Evolutionary conservation across 2,113 vertebrate genomes (phyloP).

Genomic region (Lynx canadensis): DNA sequence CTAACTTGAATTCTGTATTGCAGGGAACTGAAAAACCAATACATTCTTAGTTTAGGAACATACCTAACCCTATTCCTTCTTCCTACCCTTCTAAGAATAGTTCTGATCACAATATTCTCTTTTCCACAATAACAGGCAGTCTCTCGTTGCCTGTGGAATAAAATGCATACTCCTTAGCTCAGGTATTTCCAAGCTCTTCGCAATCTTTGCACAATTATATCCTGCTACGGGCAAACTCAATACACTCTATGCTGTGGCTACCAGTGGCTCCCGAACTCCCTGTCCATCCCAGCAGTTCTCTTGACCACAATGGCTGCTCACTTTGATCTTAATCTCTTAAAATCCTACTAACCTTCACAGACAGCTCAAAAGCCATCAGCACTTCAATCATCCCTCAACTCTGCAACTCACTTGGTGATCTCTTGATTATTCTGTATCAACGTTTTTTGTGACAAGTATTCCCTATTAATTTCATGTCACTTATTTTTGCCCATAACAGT

Average conservation of each 20-base stretch:
- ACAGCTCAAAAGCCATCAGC: conserved; percentile 6
- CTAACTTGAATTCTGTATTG: conserved; percentile 52
- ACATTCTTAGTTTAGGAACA: conserved; percentile 65
- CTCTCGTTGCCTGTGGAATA: conserved; percentile 10
- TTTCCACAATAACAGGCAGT: conserved; percentile 36
- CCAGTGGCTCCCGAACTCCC: not conserved
- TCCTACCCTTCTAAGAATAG: conserved; percentile 33
- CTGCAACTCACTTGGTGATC: conserved; percentile 3
- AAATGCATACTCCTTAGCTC: conserved; percentile 35
- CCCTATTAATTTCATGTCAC: conserved; percentile 23
- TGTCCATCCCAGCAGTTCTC: conserved; percentile 1
- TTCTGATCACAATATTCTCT: conserved; percentile 27
- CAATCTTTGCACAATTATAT: conserved; percentile 31
- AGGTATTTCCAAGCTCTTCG: not conserved
- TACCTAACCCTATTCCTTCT: conserved; percentile 24
- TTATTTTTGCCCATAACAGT: conserved; percentile 34
- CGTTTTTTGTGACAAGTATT: not conserved
- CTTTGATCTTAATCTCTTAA: conserved; percentile 42
- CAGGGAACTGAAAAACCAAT: conserved; percentile 39
- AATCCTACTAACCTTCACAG: conserved; percentile 37
- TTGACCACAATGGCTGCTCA: conserved; percentile 18
- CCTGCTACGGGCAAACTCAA: not conserved
- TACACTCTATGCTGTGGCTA: not conserved
- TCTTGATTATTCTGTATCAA: not conserved
- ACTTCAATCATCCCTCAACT: not conserved